Evolutionary conservation across 2,797 vertebrate genomes (phyloP).

Genomic region (Coranthus polyacanthus): DNA sequence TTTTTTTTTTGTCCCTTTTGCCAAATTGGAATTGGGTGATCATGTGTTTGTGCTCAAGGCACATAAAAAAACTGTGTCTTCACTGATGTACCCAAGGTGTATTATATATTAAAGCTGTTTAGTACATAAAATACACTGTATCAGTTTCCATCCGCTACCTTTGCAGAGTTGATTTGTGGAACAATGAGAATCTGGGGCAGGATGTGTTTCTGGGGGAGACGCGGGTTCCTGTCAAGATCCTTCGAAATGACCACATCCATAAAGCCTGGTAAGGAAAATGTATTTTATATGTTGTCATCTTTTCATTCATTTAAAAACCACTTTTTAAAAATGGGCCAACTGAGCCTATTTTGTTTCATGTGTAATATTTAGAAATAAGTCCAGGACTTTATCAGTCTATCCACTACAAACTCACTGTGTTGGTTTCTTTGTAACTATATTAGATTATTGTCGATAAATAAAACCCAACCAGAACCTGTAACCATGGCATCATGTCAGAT

Average conservation of each 20-base stretch:
- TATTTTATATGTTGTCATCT: not conserved
- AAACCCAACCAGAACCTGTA: conserved; percentile 1
- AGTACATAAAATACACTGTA: conserved; percentile 10
- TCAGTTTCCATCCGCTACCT: conserved; percentile 47
- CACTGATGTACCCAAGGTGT: not conserved
- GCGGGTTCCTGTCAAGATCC: conserved; percentile 93
- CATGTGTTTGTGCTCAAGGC: conserved; percentile 47
- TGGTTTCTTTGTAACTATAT: conserved; percentile 16
- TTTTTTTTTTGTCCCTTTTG: conserved; percentile 13
- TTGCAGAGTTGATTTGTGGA: conserved; percentile 97
- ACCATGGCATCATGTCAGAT: conserved; percentile 35
- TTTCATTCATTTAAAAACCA: not conserved
- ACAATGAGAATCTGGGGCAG: conserved; percentile 96
- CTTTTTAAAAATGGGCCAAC: no score
- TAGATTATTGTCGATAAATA: conserved; percentile 11
- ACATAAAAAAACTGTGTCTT: not conserved
- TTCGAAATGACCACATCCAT: conserved; percentile 90
- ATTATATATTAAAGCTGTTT: not conserved
- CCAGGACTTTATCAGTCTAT: not conserved
- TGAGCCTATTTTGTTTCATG: no score
- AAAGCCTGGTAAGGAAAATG: conserved; percentile 91
- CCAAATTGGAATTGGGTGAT: conserved; percentile 28
- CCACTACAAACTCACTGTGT: conserved; percentile 24
- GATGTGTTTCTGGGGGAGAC: conserved; percentile 97
- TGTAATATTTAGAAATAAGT: not conserved